Conservation (phyloP, 2,888 invertebrate species). For the Cristatella mucedo region DNA sequence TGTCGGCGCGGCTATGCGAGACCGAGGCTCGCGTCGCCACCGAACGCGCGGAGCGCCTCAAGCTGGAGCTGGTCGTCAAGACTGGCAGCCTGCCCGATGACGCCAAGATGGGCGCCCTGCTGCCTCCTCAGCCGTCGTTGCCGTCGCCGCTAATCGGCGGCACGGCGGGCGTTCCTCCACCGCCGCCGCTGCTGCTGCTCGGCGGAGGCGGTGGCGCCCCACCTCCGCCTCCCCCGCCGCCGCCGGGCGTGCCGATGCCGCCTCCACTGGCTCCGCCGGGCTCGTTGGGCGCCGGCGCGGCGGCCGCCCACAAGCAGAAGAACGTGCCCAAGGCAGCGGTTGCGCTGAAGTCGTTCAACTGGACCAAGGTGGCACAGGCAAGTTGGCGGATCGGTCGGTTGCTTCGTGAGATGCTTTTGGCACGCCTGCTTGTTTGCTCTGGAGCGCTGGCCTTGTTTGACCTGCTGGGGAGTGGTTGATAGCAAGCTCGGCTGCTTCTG, state of each 20-base stretch:
- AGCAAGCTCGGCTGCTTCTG: too few species aligned
- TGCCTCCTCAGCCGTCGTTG: constrained; percentile 15
- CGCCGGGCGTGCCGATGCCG: constrained; percentile 9
- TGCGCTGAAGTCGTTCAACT: constrained; percentile 88
- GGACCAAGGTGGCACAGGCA: constrained; percentile 77
- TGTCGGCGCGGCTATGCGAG: constrained; percentile 49
- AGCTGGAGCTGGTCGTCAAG: constrained; percentile 67
- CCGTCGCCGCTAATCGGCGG: constrained; percentile 12
- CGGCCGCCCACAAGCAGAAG: constrained; percentile 41
- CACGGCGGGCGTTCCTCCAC: constrained; percentile 13
- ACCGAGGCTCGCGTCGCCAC: constrained; percentile 35
- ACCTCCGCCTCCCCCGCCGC: constrained; percentile 9
- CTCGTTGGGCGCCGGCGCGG: constrained; percentile 15
- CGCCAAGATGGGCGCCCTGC: constrained; percentile 50
- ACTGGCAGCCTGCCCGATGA: constrained; percentile 85
- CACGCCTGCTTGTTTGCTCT: too few species aligned
- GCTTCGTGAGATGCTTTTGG: too few species aligned
- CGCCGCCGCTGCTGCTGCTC: too few species aligned
- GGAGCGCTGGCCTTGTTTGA: too few species aligned
- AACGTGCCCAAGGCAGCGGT: constrained; percentile 82
- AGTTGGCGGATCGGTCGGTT: too few species aligned
- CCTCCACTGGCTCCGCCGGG: constrained; percentile 15
- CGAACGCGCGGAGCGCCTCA: constrained; percentile 49
- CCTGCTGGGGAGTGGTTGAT: too few species aligned
- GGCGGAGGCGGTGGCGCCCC: constrained; percentile 11